phyloP scores from a whole-genome alignment of 2,113 vertebrate genomes.

The Hystrix cristata region DNA sequence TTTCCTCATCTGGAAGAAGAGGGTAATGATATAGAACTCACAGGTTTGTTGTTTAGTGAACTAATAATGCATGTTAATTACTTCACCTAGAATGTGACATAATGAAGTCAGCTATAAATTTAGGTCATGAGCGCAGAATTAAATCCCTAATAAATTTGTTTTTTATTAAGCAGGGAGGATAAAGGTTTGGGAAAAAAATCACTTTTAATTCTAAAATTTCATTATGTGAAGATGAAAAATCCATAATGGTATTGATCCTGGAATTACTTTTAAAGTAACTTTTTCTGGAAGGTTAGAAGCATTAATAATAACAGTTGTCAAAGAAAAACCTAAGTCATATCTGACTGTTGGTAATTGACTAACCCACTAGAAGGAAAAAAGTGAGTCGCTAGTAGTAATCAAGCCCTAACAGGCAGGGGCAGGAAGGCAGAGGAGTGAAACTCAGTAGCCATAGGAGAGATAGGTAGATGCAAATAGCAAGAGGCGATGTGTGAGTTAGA shows the following conservation, averaged over 20 bases:
- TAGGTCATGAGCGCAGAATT: slow-evolving; percentile 7
- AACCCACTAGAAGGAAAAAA: slow-evolving; percentile 48
- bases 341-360: neutral
- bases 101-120: neutral
- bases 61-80: neutral
- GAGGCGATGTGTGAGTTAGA: neutral
- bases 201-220: slow-evolving; percentile 15
- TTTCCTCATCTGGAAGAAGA: slow-evolving; percentile 40
- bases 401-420: neutral
- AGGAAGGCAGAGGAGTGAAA: neutral
- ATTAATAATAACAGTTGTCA: slow-evolving; percentile 51
- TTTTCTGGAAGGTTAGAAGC: slow-evolving; percentile 26
- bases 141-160: neutral
- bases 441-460: neutral
- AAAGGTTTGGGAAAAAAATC: slow-evolving; percentile 42
- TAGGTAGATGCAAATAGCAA: neutral
- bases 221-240: neutral
- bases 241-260: neutral
- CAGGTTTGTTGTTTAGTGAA: slow-evolving; percentile 40
- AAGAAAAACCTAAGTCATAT: neutral
- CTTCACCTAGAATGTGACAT: neutral
- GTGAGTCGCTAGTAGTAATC: neutral
- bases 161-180: neutral
- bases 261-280: neutral
- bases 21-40: neutral